Evolutionary conservation across 2,797 vertebrate species (phyloP), one percentile per base, ranked within the genome.

Genomic region (Spatula clypeata): DNA sequence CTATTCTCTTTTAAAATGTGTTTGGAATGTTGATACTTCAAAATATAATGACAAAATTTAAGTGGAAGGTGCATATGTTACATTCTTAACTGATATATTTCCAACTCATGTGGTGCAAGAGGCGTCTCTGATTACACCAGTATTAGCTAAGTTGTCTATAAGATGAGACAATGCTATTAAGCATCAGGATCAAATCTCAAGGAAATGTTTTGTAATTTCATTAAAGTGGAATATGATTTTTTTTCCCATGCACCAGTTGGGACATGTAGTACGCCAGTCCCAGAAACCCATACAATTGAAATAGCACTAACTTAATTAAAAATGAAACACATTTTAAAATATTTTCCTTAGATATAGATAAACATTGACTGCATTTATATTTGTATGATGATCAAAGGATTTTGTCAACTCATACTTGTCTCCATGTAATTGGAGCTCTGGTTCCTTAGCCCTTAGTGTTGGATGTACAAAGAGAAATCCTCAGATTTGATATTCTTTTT

Each of bases 121-220:
- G 55, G 38, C 74, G 21, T 92, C 90, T 96, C 96, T 76, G 71
- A 85, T 97, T 97, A 92, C 95, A 92, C 38, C 29, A 69, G 13
- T 89, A 91, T 95, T 96, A 96, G 94, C 83, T 84, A 92, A 95
- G 90, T 90, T 96, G 74, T 92, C 77, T 88, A 79, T 64, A 92
- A 93, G 88, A 96, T 60, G 92, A 94, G 88, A 58, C 66, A 88
- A 86, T 79, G 70, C 42, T 90, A 94, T 97, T 93, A 95, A 92
- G 83, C 67, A 86, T 49, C 60, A 88, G 92, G 92, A 96, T 96
- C 93, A 88, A 79, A 95, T 97, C 76, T 94, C 93, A 0, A 84
- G 94, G 93, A 97, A 97, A 96, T 96, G 93, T 82, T 94, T 79
- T 87, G 44, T 95, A 96, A 97, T 96, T 90, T 70, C n/a, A 67